Conservation (phyloP, 2,888 invertebrate genomes). For the Pyrocoelia pectoralis region DNA sequence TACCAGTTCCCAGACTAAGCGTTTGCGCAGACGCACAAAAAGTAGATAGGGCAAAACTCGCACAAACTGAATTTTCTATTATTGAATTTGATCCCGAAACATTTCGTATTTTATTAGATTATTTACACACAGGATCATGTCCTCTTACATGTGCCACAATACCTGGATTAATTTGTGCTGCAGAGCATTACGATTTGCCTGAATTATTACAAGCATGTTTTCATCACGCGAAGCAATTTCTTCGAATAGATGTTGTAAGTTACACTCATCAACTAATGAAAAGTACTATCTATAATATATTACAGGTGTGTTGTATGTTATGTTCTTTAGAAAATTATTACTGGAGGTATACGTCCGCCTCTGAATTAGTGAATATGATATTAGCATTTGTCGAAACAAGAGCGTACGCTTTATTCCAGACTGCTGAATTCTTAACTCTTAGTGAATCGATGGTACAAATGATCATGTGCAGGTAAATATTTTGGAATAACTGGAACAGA, state of each 20-base stretch:
- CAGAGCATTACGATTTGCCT: conserved; percentile 93
- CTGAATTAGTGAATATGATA: conserved; percentile 94
- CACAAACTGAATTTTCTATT: conserved; percentile 94
- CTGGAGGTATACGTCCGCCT: conserved; percentile 94
- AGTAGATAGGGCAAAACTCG: conserved; percentile 89
- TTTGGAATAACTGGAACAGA: no score
- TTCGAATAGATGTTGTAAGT: conserved; percentile 87
- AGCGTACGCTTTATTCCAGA: conserved; percentile 85
- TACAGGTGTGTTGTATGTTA: conserved; percentile 87
- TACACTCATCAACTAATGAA: not conserved
- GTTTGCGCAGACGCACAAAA: conserved; percentile 95
- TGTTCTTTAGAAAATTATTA: conserved; percentile 93
- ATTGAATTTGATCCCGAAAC: conserved; percentile 96
- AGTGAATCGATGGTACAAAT: conserved; percentile 95
- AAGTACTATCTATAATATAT: not conserved
- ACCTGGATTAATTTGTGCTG: conserved; percentile 92
- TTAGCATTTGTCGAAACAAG: conserved; percentile 88
- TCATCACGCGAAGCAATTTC: conserved; percentile 93
- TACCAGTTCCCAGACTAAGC: conserved; percentile 87
- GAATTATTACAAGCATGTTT: conserved; percentile 93
- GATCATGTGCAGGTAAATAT: conserved; percentile 76
- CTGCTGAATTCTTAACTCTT: conserved; percentile 83
- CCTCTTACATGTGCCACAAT: conserved; percentile 91
- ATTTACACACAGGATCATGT: conserved; percentile 92
- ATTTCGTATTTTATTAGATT: conserved; percentile 88